Evolutionary conservation across 2,888 invertebrate species (phyloP).

Genomic region (Perizoma flavofasciatum): DNA sequence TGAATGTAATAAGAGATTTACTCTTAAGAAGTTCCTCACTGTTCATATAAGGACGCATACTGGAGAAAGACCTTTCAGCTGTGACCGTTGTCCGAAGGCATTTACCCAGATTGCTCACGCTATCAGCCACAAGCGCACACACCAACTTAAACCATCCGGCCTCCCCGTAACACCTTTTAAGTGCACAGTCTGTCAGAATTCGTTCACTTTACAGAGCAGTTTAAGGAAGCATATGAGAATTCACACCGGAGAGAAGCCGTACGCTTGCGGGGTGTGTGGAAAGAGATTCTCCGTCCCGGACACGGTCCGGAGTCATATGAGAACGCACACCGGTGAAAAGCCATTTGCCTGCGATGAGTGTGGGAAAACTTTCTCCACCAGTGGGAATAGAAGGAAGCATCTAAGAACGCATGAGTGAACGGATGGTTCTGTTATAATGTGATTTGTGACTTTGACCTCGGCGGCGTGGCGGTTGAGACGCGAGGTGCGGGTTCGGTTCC

Average conservation of each 20-base stretch:
- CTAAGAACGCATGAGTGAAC: neutral
- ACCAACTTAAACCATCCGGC: neutral
- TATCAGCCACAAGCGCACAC: neutral
- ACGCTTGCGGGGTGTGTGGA: slow-evolving; percentile 2
- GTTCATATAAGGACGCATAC: slow-evolving; percentile 1
- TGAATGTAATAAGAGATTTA: slow-evolving; percentile 1
- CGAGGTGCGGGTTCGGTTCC: no score
- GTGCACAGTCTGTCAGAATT: no score
- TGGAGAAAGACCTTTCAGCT: slow-evolving; percentile 1
- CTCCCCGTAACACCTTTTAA: no score
- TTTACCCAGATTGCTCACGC: neutral
- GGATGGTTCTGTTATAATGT: no score
- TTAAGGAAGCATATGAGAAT: neutral
- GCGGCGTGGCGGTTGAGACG: no score
- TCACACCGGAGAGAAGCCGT: slow-evolving; percentile 6
- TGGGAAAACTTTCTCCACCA: neutral
- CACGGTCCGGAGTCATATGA: neutral
- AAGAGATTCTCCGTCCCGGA: neutral
- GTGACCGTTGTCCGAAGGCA: neutral
- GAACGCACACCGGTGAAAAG: slow-evolving; percentile 1
- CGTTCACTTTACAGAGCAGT: neutral
- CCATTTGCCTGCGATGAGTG: neutral
- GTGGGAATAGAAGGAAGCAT: neutral
- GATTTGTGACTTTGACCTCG: no score
- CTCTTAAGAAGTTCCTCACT: neutral